Evolutionary conservation across 2,888 invertebrate genomes (phyloP).

Genomic region (Caenorhabditis sp.): DNA sequence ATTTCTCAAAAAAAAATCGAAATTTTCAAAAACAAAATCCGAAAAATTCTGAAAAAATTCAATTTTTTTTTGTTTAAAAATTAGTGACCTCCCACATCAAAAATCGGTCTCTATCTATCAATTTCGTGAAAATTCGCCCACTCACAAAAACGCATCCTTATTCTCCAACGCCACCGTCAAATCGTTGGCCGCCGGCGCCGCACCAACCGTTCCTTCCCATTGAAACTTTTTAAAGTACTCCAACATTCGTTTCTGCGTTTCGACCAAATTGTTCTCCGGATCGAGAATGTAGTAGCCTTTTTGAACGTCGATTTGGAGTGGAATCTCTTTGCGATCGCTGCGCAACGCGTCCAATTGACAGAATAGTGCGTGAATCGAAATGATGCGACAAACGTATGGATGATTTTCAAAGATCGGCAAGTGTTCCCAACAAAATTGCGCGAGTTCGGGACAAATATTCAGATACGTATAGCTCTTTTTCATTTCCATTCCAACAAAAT

Average conservation of each 20-base stretch:
- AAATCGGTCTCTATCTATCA: not conserved
- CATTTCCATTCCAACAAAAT: not conserved
- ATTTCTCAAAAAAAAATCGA: no score
- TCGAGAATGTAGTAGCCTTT: slow-evolving; percentile 64
- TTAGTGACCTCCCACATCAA: no score
- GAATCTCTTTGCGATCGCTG: slow-evolving; percentile 35
- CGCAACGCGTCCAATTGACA: slow-evolving; percentile 13
- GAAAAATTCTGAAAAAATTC: no score
- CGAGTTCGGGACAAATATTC: slow-evolving; percentile 30
- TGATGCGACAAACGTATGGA: slow-evolving; percentile 55
- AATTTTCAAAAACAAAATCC: no score
- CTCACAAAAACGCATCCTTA: slow-evolving; percentile 61
- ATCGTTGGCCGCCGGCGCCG: slow-evolving; percentile 36
- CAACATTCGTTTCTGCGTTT: slow-evolving; percentile 56
- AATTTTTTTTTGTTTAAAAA: no score
- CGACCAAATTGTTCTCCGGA: slow-evolving; percentile 60
- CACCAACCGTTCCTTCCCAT: slow-evolving; percentile 56
- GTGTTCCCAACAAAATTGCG: slow-evolving; percentile 56
- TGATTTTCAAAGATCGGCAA: slow-evolving; percentile 50
- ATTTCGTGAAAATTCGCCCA: not conserved
- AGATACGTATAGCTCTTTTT: slow-evolving; percentile 28
- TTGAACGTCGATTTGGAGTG: slow-evolving; percentile 51
- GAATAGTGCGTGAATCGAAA: slow-evolving; percentile 54
- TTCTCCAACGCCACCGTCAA: slow-evolving; percentile 43
- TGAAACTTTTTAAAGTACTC: slow-evolving; percentile 49